Evolutionary conservation across 2,888 invertebrate genomes (phyloP).

Genomic region (Hecatera dysodea): DNA sequence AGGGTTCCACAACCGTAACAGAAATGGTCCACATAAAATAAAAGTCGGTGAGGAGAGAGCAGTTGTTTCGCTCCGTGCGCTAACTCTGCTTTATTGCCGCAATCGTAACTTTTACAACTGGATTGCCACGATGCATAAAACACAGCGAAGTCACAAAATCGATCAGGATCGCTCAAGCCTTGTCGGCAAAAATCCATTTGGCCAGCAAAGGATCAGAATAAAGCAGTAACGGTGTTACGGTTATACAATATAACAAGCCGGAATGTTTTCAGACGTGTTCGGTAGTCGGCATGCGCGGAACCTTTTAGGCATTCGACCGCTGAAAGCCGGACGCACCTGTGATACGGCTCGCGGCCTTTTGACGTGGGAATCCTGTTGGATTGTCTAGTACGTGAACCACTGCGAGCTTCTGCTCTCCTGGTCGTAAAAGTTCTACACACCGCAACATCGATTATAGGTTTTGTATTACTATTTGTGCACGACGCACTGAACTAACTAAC

Average conservation of each 20-base stretch:
- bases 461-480: background rate
- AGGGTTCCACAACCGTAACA: slow-evolving; percentile 47
- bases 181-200: slow-evolving; percentile 19
- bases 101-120: slow-evolving; percentile 63
- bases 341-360: slow-evolving; percentile 56
- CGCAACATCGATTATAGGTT: slow-evolving; percentile 22
- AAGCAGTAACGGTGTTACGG: slow-evolving; percentile 17
- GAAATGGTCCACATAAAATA: slow-evolving; percentile 57
- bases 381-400: slow-evolving; percentile 35
- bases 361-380: slow-evolving; percentile 57
- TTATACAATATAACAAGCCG: slow-evolving; percentile 40
- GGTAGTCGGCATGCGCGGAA: slow-evolving; percentile 23
- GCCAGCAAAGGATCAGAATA: slow-evolving; percentile 12
- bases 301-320: slow-evolving; percentile 58
- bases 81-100: slow-evolving; percentile 54
- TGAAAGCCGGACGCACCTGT: slow-evolving; percentile 56
- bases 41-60: slow-evolving; percentile 52
- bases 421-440: slow-evolving; percentile 43
- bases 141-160: slow-evolving; percentile 36
- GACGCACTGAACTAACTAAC: too few relatives aligned
- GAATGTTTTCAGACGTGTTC: slow-evolving; percentile 34
- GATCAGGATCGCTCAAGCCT: slow-evolving; percentile 34
- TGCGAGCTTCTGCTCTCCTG: slow-evolving; percentile 24
- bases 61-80: slow-evolving; percentile 51
- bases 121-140: slow-evolving; percentile 55